These are phyloP conservation scores for Sinocyclocheilus anophthalmus DNA, from an alignment of 2,113 vertebrate genomes.

Conservation along the genomic window DNA sequence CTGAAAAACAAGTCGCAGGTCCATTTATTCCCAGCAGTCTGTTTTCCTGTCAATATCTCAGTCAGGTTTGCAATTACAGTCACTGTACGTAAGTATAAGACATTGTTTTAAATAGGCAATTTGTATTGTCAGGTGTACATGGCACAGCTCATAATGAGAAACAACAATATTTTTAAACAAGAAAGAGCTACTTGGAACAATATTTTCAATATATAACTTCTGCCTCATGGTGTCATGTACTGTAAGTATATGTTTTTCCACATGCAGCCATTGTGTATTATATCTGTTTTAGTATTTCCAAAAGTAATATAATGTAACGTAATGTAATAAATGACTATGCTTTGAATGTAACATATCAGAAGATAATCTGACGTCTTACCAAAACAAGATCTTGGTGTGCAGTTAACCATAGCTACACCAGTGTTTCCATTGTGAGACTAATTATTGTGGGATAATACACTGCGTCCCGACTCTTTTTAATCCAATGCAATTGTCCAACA, in stretches of 20 bases:
- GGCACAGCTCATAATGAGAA: not conserved
- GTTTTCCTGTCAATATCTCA: slow-evolving; percentile 67
- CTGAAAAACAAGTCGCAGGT: slow-evolving; percentile 68
- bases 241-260: too few species aligned
- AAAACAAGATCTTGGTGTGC: not conserved
- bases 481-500: slow-evolving; percentile 2
- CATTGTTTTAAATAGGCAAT: slow-evolving; percentile 53
- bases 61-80: slow-evolving; percentile 59
- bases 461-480: not conserved
- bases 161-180: too few species aligned
- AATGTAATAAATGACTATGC: not conserved
- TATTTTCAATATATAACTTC: too few species aligned
- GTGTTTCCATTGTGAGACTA: not conserved
- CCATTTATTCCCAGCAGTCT: slow-evolving; percentile 64
- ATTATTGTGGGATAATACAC: not conserved
- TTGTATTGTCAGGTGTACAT: slow-evolving; percentile 42
- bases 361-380: not conserved
- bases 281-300: not conserved
- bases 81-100: slow-evolving; percentile 28
- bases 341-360: not conserved
- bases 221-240: too few species aligned
- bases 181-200: too few species aligned
- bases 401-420: not conserved
- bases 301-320: not conserved
- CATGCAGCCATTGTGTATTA: not conserved